Percentiles rank a stretch among this genome's conserved stretches.
phyloP scores from a whole-genome alignment of 2,797 vertebrate species.

The Tadarida brasiliensis region DNA sequence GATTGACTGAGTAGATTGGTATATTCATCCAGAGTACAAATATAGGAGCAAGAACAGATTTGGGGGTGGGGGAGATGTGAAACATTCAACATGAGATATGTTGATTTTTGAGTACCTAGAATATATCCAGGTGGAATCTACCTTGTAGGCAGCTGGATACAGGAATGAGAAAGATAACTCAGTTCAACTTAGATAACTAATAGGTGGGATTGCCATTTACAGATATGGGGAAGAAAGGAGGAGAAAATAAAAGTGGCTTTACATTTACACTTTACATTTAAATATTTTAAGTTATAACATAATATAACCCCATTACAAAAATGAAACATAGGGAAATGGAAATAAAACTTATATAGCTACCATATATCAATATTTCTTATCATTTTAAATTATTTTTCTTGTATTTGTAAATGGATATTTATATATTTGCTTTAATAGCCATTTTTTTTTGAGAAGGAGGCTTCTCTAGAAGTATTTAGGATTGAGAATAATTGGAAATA shows the following conservation, averaged over 20 bases:
- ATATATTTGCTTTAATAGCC: not conserved
- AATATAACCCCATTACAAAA: slow-evolving; percentile 19
- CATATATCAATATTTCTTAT: not conserved
- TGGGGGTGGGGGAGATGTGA: not conserved
- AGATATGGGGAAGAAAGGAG: slow-evolving; percentile 7
- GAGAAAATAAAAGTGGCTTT: not conserved
- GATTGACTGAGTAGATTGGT: not conserved
- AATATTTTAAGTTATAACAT: not conserved
- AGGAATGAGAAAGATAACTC: slow-evolving; percentile 8
- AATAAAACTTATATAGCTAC: slow-evolving; percentile 17
- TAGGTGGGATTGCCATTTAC: not conserved
- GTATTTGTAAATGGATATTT: slow-evolving; percentile 23
- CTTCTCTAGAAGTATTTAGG: slow-evolving; percentile 19
- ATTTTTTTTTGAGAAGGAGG: not conserved
- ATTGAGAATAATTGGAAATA: slow-evolving; percentile 46
- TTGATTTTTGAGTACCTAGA: not conserved
- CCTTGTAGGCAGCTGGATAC: not conserved
- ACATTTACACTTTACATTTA: not conserved
- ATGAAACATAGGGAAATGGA: not conserved
- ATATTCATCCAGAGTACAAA: not conserved
- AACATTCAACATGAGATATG: not conserved
- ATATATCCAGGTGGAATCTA: not conserved
- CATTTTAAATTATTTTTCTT: slow-evolving; percentile 32
- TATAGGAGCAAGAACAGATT: slow-evolving; percentile 93
- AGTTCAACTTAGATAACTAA: not conserved